These are phyloP conservation scores for Panagrolaimus sp. DNA, from an alignment of 1,140 invertebrate genomes.

Conservation along the genomic window DNA sequence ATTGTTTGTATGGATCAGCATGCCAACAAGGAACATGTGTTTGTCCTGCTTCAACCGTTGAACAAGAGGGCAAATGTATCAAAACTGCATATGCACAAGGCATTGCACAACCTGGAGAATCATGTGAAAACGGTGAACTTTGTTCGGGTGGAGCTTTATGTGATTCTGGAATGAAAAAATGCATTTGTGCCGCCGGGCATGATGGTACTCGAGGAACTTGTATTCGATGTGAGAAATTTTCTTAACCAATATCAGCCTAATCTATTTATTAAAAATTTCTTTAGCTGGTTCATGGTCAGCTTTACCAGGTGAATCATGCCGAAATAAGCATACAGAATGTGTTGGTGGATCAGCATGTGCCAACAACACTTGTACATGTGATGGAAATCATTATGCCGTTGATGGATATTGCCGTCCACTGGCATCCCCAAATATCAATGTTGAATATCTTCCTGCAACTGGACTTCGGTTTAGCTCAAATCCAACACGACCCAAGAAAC, in stretches of 20 bases:
- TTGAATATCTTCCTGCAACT: slow-evolving; percentile 10
- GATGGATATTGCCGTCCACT: slow-evolving; percentile 1
- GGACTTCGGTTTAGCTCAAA: slow-evolving; percentile 8
- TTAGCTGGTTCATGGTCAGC: not conserved
- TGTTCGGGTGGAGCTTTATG: slow-evolving; percentile 23
- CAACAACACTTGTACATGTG: not conserved
- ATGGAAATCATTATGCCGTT: not conserved
- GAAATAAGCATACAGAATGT: not conserved
- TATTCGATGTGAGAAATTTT: not conserved
- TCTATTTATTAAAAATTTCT: too few relatives aligned
- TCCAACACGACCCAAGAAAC: not conserved
- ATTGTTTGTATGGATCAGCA: slow-evolving; percentile 16
- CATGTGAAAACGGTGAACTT: slow-evolving; percentile 16
- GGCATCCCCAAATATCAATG: not conserved
- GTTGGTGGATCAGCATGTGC: slow-evolving; percentile 6
- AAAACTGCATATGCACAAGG: not conserved
- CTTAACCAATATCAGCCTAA: too few relatives aligned
- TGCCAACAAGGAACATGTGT: slow-evolving; percentile 9
- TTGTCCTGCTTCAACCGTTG: not conserved
- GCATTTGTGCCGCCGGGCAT: slow-evolving; percentile 7
- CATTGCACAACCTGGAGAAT: slow-evolving; percentile 24
- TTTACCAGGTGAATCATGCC: not conserved
- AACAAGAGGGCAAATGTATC: not conserved
- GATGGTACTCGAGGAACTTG: slow-evolving; percentile 8
- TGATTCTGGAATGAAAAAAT: slow-evolving; percentile 20